Base-by-base conservation (phyloP, 2,888 invertebrate genomes). In the Marronus borbonicus region DNA sequence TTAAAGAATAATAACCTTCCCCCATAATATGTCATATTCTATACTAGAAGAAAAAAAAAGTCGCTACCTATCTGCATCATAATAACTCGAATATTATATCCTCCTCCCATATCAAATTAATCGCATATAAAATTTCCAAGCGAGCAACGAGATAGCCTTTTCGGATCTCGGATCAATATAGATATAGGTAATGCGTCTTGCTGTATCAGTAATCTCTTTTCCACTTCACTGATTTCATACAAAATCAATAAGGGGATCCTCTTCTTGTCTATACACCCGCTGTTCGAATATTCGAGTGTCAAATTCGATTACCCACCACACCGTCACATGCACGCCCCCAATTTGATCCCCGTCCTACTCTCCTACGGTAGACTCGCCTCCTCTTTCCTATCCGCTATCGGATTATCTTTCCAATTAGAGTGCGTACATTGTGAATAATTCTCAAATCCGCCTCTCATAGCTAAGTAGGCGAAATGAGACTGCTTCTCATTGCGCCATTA, bases 161-260 rank as follows among this genome's bases (percentile, higher is more conserved):
- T 72, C 39, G 14, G 58, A 72, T 72, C 60, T n/a, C 39, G 60
- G 72, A 60, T 72, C 58, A 44, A 72, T 72, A 60, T 31, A 58
- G 72, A 60, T 39, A 72, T 44, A 44, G 44, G 44, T 72, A 72
- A 72, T 44, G 60, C 39, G 72, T 72, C 72, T 24, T 60, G 60
- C 72, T 72, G 58, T 72, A 72, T 76, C 66, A 68, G 76, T 76
- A 76, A 76, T 76, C 76, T 76, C 58, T 66, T 66, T 76, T 76
- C 76, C 76, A 76, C 76, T 36, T 68, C 66, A 58, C 36, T 50
- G 76, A 76, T 76, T 76, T 76, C 68, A 76, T 76, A 66, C 20
- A 76, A 76, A 76, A 76, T 76, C 76, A 66, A 76, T 76, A 76
- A 44, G 66, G 55, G 55, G 36, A 20, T 39, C 31, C 17, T 36